Evolutionary conservation across 1,140 invertebrate species (phyloP).

Genomic region (Aphis craccivora): DNA sequence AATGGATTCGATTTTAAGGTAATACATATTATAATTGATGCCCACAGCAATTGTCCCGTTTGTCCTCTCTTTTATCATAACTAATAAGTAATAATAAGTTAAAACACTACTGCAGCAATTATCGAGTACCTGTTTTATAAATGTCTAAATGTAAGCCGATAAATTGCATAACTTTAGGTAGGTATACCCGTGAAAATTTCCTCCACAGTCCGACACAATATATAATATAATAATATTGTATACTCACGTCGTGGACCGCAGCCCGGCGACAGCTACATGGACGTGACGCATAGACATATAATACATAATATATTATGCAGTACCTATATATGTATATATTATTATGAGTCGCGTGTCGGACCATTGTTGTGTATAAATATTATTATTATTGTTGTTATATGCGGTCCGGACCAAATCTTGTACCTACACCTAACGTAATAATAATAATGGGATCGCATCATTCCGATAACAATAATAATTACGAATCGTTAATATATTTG

Average conservation of each 20-base stretch:
- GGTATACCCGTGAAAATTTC: slow-evolving; percentile 25
- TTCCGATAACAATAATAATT: slow-evolving; percentile 26
- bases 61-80: background rate
- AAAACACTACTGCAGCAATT: background rate
- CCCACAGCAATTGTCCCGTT: background rate
- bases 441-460: background rate
- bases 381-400: background rate
- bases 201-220: background rate
- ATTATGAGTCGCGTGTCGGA: background rate
- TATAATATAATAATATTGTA: background rate
- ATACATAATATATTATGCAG: background rate
- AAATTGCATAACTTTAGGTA: slow-evolving; percentile 19
- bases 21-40: background rate
- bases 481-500: background rate
- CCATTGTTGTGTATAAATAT: background rate
- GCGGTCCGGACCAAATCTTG: background rate
- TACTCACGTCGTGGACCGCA: background rate
- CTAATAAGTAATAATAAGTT: background rate
- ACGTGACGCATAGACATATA: background rate
- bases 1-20: background rate
- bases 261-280: background rate
- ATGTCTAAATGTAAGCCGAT: background rate
- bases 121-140: background rate
- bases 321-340: background rate
- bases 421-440: background rate